Conservation (phyloP, 2,113 vertebrate species). For the Myanophis thanlyinensis region DNA sequence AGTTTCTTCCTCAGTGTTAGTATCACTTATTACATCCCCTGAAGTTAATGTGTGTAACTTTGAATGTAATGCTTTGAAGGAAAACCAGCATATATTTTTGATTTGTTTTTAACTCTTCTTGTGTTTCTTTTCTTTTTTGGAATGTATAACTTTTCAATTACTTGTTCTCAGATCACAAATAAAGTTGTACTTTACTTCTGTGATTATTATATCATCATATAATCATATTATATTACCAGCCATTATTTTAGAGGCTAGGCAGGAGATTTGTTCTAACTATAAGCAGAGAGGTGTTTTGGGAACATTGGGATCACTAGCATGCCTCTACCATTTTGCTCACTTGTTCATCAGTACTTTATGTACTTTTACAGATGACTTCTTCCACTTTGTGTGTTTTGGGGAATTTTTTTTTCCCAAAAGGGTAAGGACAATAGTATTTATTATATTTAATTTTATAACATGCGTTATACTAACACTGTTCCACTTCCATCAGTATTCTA, state of each 20-base stretch:
- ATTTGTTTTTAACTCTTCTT: background rate
- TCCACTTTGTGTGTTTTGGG: background rate
- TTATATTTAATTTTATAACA: background rate
- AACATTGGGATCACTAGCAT: background rate
- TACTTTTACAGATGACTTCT: background rate
- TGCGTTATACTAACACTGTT: background rate
- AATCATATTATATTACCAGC: no score
- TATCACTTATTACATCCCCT: background rate
- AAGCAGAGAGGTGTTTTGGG: background rate
- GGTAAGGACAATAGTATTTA: background rate
- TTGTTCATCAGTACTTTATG: background rate
- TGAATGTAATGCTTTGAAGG: background rate
- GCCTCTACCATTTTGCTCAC: background rate
- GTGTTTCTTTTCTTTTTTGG: background rate
- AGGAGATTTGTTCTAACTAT: background rate
- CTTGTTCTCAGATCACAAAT: background rate
- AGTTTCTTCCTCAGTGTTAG: background rate
- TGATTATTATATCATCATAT: background rate
- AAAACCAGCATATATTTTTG: background rate
- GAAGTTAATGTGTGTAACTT: no score
- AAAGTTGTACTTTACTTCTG: background rate
- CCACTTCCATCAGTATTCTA: background rate
- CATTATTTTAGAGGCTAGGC: background rate
- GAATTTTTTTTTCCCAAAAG: background rate
- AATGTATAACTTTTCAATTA: background rate